Conservation (phyloP, 2,888 invertebrate genomes). For the Caenorhabditis doughertyi region DNA sequence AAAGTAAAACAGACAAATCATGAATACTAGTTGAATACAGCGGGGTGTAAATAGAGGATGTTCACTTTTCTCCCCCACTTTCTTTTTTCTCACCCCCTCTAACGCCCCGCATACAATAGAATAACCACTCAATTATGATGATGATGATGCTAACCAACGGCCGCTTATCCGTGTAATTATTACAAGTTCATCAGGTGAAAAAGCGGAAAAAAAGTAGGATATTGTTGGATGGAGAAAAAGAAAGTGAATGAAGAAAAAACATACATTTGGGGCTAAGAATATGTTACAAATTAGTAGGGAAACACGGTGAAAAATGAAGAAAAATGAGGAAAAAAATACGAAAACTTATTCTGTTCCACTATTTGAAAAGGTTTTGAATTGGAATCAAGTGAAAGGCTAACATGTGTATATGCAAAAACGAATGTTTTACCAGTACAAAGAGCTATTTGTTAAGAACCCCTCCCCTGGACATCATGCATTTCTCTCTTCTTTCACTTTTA, state of each 20-base stretch:
- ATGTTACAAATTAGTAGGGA: too few species aligned
- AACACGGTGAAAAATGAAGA: background rate
- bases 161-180: slow-evolving; percentile 57
- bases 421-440: slow-evolving; percentile 45
- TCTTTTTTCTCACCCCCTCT: background rate
- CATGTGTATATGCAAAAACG: too few species aligned
- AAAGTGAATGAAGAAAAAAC: slow-evolving; percentile 1
- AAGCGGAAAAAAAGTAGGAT: background rate
- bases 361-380: too few species aligned
- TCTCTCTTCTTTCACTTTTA: slow-evolving; percentile 25
- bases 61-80: background rate
- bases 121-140: slow-evolving; percentile 56
- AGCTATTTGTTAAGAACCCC: slow-evolving; percentile 61
- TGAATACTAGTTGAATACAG: slow-evolving; percentile 55
- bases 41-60: slow-evolving; percentile 43
- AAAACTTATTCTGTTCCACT: too few species aligned
- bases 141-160: slow-evolving; percentile 47
- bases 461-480: slow-evolving; percentile 31
- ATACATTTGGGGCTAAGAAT: background rate
- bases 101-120: slow-evolving; percentile 34
- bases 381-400: too few species aligned
- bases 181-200: slow-evolving; percentile 53
- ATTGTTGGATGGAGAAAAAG: slow-evolving; percentile 1
- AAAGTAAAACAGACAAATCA: slow-evolving; percentile 13
- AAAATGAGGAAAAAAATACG: background rate